Base-by-base conservation (phyloP, 2,888 invertebrate genomes). In the Eilema sororculum region DNA sequence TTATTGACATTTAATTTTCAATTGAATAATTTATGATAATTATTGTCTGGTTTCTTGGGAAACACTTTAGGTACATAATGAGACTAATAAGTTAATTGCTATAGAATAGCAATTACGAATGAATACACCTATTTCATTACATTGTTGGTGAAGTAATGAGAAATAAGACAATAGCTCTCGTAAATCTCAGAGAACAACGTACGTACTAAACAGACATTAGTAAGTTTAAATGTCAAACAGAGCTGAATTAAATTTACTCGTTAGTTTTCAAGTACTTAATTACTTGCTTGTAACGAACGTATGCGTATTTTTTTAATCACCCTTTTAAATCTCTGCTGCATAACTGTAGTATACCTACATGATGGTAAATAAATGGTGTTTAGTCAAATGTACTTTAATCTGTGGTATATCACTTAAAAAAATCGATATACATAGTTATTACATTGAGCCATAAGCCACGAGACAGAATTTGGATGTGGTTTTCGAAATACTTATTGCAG, bases 151-250 rank as follows among this genome's bases (percentile, higher is more conserved):
- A 58, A 33, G 24, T 46, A 52, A 69, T 76, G 64, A 69, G 71
- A 74, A 64, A 67, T 46, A 68, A 76, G 56, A 79, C 76, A 78
- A 79, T 67, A 37, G 58, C 22, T 3, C 24, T 72, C 68, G 62
- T 73, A 56, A 76, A 79, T 75, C 57, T 69, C 58, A 68, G 37
- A 3, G 33, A 70, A 77, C 41, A 69, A 77, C 6, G 56, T 62
- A 37, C 0, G 41, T 41, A 33, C 20, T 22, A 56, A 28, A 20
- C 25, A 61, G 63, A 65, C 69, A n/a, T 69, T 70, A 68, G 69
- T 73, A 66, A 37, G 58, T 67, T 65, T 60, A 20, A 70, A 58
- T 28, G 69, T 5, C 57, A 65, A 33, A 10, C 24, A 57, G 63
- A 69, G 67, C 62, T 68, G 13, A 69, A 71, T 73, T 58, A 52